phyloP scores from a whole-genome alignment of 2,888 invertebrate genomes.

The Idaea straminata region DNA sequence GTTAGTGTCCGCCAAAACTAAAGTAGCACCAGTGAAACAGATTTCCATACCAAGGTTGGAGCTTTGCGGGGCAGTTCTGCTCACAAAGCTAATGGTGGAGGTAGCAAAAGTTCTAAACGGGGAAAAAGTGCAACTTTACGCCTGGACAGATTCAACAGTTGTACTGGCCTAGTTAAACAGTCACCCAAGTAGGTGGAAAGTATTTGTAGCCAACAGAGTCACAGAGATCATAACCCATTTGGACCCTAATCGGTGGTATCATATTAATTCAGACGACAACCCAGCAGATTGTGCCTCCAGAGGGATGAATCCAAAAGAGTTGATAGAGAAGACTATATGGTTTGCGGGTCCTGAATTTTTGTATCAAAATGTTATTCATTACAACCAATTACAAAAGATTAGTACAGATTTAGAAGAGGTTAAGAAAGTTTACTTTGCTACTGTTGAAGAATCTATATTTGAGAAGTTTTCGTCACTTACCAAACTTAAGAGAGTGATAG shows the following conservation, averaged over 20 bases:
- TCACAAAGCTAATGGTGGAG: no score
- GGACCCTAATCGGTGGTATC: background rate
- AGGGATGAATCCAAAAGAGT: no score
- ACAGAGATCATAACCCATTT: background rate
- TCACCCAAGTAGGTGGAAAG: no score
- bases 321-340: no score
- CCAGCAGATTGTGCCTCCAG: no score
- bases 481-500: background rate
- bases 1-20: no score
- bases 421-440: background rate
- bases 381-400: background rate
- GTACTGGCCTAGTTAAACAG: no score
- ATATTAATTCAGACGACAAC: no score
- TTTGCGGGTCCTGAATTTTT: no score
- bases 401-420: background rate
- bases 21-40: no score
- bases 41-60: no score
- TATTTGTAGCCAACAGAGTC: background rate
- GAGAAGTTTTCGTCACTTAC: background rate
- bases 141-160: slow-evolving; percentile 7
- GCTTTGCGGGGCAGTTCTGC: no score
- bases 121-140: slow-evolving; percentile 5
- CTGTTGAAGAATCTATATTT: background rate
- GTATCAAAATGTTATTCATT: background rate
- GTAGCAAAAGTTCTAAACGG: background rate